A percentile compares a stretch with the other conserved stretches of the same genome.
Conservation (phyloP, 2,113 vertebrate species). For the Syrmaticus mikado region DNA sequence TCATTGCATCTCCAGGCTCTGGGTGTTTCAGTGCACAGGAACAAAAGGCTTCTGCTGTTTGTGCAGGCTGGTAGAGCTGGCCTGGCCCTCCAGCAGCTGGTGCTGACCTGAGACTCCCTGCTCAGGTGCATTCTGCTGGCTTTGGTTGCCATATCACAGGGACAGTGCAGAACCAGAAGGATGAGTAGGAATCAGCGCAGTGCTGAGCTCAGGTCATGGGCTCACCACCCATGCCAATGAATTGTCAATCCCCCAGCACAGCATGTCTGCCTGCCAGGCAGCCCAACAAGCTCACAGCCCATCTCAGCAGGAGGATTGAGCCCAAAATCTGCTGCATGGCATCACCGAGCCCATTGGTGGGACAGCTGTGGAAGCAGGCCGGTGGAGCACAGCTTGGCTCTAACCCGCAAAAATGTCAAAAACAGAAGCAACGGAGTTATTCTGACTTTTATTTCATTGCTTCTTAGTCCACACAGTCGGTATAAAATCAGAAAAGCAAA, state of each 20-base stretch:
- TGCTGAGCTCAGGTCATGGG: neutral
- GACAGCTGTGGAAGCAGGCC: neutral
- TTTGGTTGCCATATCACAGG: neutral
- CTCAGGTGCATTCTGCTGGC: neutral
- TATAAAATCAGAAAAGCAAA: constrained; percentile 83
- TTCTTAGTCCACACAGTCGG: constrained; percentile 83
- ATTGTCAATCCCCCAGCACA: neutral
- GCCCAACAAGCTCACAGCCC: neutral
- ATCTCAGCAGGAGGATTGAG: neutral
- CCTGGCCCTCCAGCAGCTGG: neutral
- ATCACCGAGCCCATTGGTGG: rapidly evolving
- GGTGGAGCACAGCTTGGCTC: neutral
- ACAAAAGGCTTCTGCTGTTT: neutral
- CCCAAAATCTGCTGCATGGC: neutral
- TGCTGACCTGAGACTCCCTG: neutral
- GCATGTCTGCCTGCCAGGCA: neutral
- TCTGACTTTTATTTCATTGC: constrained; percentile 84
- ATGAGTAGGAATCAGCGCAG: rapidly evolving
- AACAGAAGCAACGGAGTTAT: constrained; percentile 73
- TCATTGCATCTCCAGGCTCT: neutral
- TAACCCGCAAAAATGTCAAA: neutral
- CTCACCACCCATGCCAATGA: neutral
- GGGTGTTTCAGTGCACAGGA: neutral
- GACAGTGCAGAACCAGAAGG: neutral
- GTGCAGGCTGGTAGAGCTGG: rapidly evolving